These are phyloP conservation scores for Anthophora plumipes DNA, from an alignment of 2,888 invertebrate species.

Conservation along the genomic window DNA sequence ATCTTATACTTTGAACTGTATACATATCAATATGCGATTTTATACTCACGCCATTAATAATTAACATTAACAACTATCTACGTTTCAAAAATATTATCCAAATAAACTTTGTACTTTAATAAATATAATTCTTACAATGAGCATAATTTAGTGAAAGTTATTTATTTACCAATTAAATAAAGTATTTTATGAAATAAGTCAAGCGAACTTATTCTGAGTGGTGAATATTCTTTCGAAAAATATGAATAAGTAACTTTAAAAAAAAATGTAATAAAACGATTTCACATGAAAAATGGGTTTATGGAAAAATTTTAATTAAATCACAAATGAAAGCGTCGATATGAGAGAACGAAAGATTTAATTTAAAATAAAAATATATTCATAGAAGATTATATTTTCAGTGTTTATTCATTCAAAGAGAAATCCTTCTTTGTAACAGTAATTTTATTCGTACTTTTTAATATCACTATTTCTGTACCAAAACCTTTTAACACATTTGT, in stretches of 20 bases:
- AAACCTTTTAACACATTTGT: constrained; percentile 46
- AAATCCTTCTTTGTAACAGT: constrained; percentile 49
- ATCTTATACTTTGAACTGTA: constrained; percentile 2
- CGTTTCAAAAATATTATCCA: no score
- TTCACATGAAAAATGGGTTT: not conserved
- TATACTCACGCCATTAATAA: not conserved
- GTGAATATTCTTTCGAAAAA: not conserved
- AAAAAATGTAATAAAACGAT: not conserved
- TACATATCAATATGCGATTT: not conserved
- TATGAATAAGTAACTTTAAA: not conserved
- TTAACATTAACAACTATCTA: no score
- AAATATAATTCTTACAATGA: no score
- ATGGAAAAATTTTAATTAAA: not conserved
- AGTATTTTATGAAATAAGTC: not conserved
- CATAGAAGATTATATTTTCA: constrained; percentile 1
- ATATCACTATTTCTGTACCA: constrained; percentile 59
- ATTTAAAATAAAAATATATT: constrained; percentile 11
- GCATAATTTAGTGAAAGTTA: no score
- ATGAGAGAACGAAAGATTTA: not conserved
- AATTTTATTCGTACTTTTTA: constrained; percentile 50
- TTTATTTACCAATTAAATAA: not conserved
- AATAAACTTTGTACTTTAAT: no score
- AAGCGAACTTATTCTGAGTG: not conserved
- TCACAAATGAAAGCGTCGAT: not conserved
- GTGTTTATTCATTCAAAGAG: not conserved